Evolutionary conservation across 1,140 invertebrate species (phyloP), one percentile per base, ranked within the genome.

Genomic region (Micrasema minimum): DNA sequence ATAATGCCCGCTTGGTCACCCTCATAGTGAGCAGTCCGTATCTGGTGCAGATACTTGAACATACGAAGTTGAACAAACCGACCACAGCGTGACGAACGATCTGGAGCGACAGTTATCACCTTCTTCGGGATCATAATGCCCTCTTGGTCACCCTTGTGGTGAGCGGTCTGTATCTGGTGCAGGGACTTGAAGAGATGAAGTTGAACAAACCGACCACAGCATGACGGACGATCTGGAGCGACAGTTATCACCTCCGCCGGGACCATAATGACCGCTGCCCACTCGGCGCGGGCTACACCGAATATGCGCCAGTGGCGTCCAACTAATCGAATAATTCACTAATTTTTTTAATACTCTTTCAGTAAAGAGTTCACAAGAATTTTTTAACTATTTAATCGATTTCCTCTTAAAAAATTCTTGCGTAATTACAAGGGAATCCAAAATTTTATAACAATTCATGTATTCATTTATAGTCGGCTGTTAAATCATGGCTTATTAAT

Each of bases 191-290:
- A n/a, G n/a, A n/a, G n/a, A n/a, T n/a, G n/a, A n/a, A n/a, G 64
- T 37, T 53, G 46, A 66, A 41, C 46, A 53, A 38, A 23, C 64
- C 14, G n/a, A 23, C 59, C 16, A 20, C 50, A 14, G 59, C 20
- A 38, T 66, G 64, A 66, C 64, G 64, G 64, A 51, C 64, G 46
- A 50, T 53, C 46, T 51, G 35, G 46, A 38, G 35, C 46, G 64
- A 66, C 64, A 66, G 64, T 66, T 66, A 66, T 66, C 64, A 66
- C 64, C 64, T 66, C 48, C n/a, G 46, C 64, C 22, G 61, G 45
- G 61, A 48, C 61, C 61, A 65, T 65, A 65, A 65, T 65, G 41
- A 65, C 61, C 43, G 23, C 18, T n/a, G 61, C 61, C 61, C 61
- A 65, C 61, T n/a, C n/a, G n/a, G 61, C 26, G n/a, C 37, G 26